Percentiles rank a stretch among this genome's conserved stretches.
phyloP scores from a whole-genome alignment of 2,888 invertebrate genomes.

The Platycnemis pennipes region DNA sequence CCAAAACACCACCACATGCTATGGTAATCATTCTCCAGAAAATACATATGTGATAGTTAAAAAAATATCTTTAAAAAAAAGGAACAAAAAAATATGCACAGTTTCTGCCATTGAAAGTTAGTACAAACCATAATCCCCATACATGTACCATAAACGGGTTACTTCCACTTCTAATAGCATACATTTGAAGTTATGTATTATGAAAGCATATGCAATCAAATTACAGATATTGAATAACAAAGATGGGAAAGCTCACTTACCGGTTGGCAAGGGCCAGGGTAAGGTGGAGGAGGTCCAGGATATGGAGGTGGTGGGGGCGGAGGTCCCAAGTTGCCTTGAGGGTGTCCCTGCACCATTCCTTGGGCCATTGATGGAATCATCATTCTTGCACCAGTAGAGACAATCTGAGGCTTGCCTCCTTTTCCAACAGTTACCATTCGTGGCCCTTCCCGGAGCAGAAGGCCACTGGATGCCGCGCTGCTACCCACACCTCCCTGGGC shows the following conservation, averaged over 20 bases:
- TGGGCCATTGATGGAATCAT: slow-evolving; percentile 70
- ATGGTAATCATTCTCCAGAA: no score
- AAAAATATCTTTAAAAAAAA: background rate
- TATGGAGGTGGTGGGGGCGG: slow-evolving; percentile 83
- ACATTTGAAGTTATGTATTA: slow-evolving; percentile 29
- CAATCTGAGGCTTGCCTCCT: slow-evolving; percentile 61
- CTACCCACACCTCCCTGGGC: slow-evolving; percentile 20
- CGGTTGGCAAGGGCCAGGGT: slow-evolving; percentile 81
- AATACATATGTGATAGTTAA: no score
- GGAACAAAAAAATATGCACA: background rate
- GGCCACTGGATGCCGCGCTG: background rate
- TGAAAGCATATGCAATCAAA: slow-evolving; percentile 74
- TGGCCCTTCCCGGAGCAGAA: slow-evolving; percentile 53
- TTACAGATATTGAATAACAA: slow-evolving; percentile 72
- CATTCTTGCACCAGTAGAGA: slow-evolving; percentile 58
- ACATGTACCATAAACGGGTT: background rate
- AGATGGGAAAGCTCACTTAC: slow-evolving; percentile 76
- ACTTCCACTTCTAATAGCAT: slow-evolving; percentile 23
- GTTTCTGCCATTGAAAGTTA: background rate
- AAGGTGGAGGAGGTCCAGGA: slow-evolving; percentile 86
- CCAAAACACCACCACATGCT: no score
- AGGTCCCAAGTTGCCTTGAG: slow-evolving; percentile 71
- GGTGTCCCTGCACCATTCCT: slow-evolving; percentile 68
- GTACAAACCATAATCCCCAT: background rate
- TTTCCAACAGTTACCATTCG: slow-evolving; percentile 69